Evolutionary conservation across 2,113 vertebrate genomes (phyloP).

Genomic region (Hirundichthys speculiger): DNA sequence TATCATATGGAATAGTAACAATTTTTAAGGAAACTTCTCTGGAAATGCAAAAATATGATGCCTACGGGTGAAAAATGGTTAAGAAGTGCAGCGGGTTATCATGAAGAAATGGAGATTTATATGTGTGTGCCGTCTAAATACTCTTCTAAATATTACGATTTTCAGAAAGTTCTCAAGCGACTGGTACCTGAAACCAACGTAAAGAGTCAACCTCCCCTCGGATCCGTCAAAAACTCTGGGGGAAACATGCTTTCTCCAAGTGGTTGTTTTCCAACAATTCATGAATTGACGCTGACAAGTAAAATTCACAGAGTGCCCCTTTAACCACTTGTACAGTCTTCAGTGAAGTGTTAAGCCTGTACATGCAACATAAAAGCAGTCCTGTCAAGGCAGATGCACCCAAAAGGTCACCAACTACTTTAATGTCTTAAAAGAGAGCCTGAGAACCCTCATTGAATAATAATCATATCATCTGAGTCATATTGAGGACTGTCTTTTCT

Average conservation of each 20-base stretch:
- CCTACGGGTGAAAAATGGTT: too few relatives aligned
- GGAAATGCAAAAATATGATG: too few relatives aligned
- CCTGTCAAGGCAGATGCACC: not conserved
- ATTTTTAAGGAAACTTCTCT: too few relatives aligned
- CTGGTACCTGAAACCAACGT: too few relatives aligned
- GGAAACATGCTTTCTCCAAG: not conserved
- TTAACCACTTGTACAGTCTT: not conserved
- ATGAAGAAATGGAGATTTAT: too few relatives aligned
- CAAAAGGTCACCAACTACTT: not conserved
- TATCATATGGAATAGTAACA: too few relatives aligned
- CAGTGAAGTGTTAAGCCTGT: not conserved
- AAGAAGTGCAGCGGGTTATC: too few relatives aligned
- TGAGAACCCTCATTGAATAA: conserved; percentile 9
- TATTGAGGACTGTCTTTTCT: conserved; percentile 14
- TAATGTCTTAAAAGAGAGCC: not conserved
- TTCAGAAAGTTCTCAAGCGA: too few relatives aligned
- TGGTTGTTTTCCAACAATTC: not conserved
- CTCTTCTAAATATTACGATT: too few relatives aligned
- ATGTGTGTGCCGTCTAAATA: too few relatives aligned
- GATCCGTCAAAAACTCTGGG: not conserved
- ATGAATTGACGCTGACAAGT: not conserved
- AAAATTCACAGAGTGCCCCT: not conserved
- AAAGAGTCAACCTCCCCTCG: not conserved
- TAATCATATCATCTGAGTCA: conserved; percentile 36
- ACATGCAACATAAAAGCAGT: not conserved